These are phyloP conservation scores for Amniataba percoides DNA, from an alignment of 2,797 vertebrate species.

Conservation along the genomic window DNA sequence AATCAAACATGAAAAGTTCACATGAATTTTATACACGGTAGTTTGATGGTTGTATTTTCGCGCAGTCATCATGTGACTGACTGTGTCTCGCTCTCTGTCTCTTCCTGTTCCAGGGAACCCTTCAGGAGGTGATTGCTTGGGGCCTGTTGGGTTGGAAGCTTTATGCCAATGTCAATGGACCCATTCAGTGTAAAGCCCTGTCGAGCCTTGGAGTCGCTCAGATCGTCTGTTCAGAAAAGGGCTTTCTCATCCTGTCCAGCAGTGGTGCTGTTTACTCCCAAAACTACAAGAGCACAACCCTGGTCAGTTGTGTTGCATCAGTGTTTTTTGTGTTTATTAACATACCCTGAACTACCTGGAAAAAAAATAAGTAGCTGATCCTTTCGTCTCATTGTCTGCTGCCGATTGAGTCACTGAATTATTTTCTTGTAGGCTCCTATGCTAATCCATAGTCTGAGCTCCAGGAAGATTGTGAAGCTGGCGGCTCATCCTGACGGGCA, in stretches of 20 bases:
- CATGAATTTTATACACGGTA: neutral
- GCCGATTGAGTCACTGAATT: constrained; percentile 1
- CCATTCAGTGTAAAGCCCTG: constrained; percentile 95
- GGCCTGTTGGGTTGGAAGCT: constrained; percentile 98
- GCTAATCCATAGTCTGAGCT: constrained; percentile 92
- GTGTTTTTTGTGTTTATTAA: neutral
- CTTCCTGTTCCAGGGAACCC: constrained; percentile 87
- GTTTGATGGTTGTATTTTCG: neutral
- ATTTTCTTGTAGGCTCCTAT: constrained; percentile 89
- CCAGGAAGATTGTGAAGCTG: constrained; percentile 95
- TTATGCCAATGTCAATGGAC: constrained; percentile 94
- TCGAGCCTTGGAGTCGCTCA: constrained; percentile 93
- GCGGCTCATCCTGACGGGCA: constrained; percentile 97
- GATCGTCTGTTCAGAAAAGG: constrained; percentile 96
- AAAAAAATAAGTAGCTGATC: neutral
- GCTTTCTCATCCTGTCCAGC: constrained; percentile 93
- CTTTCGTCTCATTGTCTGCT: neutral
- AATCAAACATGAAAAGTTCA: neutral
- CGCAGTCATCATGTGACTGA: neutral
- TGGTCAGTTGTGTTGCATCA: constrained; percentile 84
- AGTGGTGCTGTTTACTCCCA: constrained; percentile 95
- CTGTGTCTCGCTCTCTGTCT: neutral
- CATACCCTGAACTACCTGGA: neutral
- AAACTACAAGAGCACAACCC: constrained; percentile 95
- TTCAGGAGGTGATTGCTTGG: constrained; percentile 98